Evolutionary conservation across 2,888 invertebrate species (phyloP).

Genomic region (Stenoptilia bipunctidactyla): DNA sequence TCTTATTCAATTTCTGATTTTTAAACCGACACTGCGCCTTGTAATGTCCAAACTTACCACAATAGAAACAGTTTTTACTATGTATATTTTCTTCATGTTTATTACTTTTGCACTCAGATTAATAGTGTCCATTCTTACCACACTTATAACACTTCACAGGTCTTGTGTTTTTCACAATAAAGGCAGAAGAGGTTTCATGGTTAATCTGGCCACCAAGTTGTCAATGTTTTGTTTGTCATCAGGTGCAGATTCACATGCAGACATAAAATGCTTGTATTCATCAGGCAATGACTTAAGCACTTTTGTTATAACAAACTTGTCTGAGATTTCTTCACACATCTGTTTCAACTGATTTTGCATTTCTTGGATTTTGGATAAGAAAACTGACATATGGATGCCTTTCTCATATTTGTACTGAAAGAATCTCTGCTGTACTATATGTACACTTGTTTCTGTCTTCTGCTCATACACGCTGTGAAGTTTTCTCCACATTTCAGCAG

Average conservation of each 20-base stretch:
- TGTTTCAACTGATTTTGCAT: constrained; percentile 9
- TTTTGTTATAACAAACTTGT: constrained; percentile 16
- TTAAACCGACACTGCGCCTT: constrained; percentile 12
- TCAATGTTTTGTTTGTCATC: constrained; percentile 8
- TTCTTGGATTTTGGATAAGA: constrained; percentile 11
- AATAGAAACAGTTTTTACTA: constrained; percentile 11
- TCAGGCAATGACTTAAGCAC: constrained; percentile 18
- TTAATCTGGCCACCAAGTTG: constrained; percentile 7
- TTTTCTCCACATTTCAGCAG: constrained; percentile 16
- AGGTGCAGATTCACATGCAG: constrained; percentile 13
- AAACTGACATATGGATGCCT: constrained; percentile 11
- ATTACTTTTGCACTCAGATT: background rate
- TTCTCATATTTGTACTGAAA: constrained; percentile 12
- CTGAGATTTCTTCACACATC: constrained; percentile 12
- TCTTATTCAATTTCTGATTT: constrained; percentile 6
- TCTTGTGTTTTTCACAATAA: constrained; percentile 2
- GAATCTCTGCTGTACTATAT: constrained; percentile 20
- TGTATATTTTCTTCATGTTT: background rate
- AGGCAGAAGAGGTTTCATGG: constrained; percentile 1
- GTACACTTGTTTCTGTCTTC: constrained; percentile 20
- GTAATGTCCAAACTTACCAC: constrained; percentile 12
- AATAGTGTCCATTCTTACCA: constrained; percentile 1
- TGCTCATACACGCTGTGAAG: constrained; percentile 18
- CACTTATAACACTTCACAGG: constrained; percentile 7
- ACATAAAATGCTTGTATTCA: constrained; percentile 19